These are phyloP conservation scores for Chaetogeoica ovagalla DNA, from an alignment of 2,888 invertebrate genomes.

Conservation along the genomic window DNA sequence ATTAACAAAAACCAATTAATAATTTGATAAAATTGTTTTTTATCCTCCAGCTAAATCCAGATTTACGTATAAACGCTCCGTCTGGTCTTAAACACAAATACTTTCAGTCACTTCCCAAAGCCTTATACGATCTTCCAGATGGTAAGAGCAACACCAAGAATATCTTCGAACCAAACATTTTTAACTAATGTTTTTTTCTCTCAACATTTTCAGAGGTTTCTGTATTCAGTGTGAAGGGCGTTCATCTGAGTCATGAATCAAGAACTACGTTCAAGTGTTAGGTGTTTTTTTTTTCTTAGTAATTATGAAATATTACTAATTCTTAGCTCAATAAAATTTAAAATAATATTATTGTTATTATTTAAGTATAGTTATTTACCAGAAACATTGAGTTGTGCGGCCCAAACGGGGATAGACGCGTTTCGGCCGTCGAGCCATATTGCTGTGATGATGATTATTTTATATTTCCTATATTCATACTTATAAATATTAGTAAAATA, in stretches of 20 bases:
- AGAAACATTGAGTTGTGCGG: slow-evolving; percentile 52
- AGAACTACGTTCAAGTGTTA: slow-evolving; percentile 58
- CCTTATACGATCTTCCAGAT: slow-evolving; percentile 88
- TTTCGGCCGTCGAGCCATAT: slow-evolving; percentile 47
- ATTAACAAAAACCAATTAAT: too few relatives aligned
- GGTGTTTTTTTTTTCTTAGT: slow-evolving; percentile 33
- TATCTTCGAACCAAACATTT: not conserved
- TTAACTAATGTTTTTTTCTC: slow-evolving; percentile 36
- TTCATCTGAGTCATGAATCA: slow-evolving; percentile 81
- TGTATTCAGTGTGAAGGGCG: slow-evolving; percentile 92
- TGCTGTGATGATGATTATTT: slow-evolving; percentile 53
- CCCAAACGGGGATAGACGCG: slow-evolving; percentile 35
- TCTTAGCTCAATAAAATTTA: slow-evolving; percentile 48
- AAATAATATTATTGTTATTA: slow-evolving; percentile 38
- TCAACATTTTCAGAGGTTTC: slow-evolving; percentile 78
- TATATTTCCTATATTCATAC: slow-evolving; percentile 52
- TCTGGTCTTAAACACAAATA: slow-evolving; percentile 86
- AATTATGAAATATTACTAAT: slow-evolving; percentile 46
- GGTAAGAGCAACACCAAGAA: slow-evolving; percentile 66
- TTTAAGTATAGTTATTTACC: slow-evolving; percentile 50
- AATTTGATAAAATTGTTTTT: not conserved
- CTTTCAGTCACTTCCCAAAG: slow-evolving; percentile 86
- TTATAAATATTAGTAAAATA: slow-evolving; percentile 46
- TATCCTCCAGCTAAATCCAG: slow-evolving; percentile 76
- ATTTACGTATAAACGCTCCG: slow-evolving; percentile 81